A percentile compares a stretch with the other conserved stretches of the same genome.
Conservation (phyloP, 1,140 invertebrate genomes). For the Neoseiulus cucumeris region DNA sequence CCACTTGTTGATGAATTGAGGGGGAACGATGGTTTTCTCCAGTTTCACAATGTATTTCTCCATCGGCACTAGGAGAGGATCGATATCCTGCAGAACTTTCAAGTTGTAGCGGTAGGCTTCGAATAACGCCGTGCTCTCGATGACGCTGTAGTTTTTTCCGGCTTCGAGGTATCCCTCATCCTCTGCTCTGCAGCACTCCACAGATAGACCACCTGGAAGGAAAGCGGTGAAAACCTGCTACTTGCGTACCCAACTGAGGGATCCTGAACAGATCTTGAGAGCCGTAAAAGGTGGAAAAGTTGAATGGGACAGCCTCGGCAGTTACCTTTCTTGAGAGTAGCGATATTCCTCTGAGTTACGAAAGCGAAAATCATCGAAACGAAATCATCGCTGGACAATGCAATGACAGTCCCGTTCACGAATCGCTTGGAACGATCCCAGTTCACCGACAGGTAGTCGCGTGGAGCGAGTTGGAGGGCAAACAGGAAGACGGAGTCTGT, state of each 20-base stretch:
- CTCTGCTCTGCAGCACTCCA: not conserved
- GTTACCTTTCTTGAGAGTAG: not conserved
- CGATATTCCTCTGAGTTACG: not conserved
- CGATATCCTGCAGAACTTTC: constrained; percentile 25
- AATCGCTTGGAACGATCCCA: constrained; percentile 4
- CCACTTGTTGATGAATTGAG: not conserved
- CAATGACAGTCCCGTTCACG: not conserved
- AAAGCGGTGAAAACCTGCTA: too few relatives aligned
- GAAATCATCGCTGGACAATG: not conserved
- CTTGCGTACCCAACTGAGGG: too few relatives aligned
- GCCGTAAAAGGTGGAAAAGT: too few relatives aligned
- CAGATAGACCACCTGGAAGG: not conserved
- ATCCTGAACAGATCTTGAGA: too few relatives aligned
- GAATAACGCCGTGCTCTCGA: constrained; percentile 26
- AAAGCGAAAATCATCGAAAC: not conserved
- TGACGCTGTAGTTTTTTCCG: not conserved
- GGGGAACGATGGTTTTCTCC: not conserved
- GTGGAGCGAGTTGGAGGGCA: not conserved
- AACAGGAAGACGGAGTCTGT: not conserved
- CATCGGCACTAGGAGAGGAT: constrained; percentile 22
- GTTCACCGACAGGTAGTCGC: not conserved
- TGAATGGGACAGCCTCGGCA: not conserved
- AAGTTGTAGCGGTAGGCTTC: constrained; percentile 32
- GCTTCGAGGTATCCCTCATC: not conserved
- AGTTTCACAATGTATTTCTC: not conserved